phyloP scores from a whole-genome alignment of 2,797 vertebrate genomes.

The Gymnoscopelus microlampas region DNA sequence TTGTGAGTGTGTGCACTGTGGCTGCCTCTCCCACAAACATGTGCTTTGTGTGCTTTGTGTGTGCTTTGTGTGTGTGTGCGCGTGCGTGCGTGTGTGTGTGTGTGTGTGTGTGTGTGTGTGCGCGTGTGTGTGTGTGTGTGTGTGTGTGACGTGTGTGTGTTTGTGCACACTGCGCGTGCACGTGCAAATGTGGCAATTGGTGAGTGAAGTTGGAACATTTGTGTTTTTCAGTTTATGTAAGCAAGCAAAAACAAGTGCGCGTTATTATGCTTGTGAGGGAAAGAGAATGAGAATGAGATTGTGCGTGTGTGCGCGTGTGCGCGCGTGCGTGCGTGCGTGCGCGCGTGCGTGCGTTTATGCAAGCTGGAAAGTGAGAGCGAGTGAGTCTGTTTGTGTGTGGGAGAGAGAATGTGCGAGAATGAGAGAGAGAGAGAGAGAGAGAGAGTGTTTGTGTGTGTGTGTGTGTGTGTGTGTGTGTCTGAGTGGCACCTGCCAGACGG shows the following conservation, averaged over 20 bases:
- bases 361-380: neutral
- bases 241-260: too few species aligned
- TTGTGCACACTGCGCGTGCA: neutral
- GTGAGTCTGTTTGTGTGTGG: neutral
- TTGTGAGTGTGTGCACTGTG: too few species aligned
- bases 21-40: too few species aligned
- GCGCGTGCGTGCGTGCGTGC: neutral
- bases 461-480: constrained; percentile 20
- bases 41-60: too few species aligned
- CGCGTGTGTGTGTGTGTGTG: neutral
- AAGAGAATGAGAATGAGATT: neutral
- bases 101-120: neutral
- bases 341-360: neutral
- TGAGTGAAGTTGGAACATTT: neutral
- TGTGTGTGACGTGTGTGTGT: neutral
- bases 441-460: neutral
- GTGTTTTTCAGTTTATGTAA: too few species aligned
- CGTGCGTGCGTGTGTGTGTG: neutral
- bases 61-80: neutral
- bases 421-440: constrained; percentile 6
- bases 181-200: constrained; percentile 18
- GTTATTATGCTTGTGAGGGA: neutral
- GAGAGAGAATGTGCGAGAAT: neutral
- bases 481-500: constrained; percentile 31
- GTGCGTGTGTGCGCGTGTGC: neutral